Evolutionary conservation across 2,113 vertebrate species (phyloP), one percentile per base, ranked within the genome.

Genomic region (Lagopus leucura): DNA sequence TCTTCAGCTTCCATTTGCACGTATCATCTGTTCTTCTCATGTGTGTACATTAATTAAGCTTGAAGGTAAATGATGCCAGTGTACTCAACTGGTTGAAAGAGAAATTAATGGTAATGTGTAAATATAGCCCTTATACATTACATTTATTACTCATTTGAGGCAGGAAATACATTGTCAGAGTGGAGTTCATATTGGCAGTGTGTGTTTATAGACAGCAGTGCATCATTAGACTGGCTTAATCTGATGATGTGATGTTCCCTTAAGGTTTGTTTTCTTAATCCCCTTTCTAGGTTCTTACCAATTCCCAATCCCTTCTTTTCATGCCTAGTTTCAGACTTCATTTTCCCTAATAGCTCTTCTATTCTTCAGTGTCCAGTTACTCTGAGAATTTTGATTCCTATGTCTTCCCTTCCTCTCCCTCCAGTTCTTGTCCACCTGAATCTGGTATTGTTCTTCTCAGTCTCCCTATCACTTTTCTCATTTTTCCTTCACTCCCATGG

Each of bases 61-160:
- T 12, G 0, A 0, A 20, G 73, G 40, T n/a, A 64, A 21, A 2
- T 2, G 15, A 54, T 54, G 27, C 40, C 58, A 28, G 2, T 0
- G 0, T 15, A 38, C 7, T 43, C 21, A 57, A 22, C 22, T 40
- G 15, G 17, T 1, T 80, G 40, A 50, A 79, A 79, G 76, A 85
- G 22, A 57, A 64, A 45, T 14, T 64, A 24, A 38, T 38, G 14
- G 8, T 64, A 19, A 64, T 28, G 25, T 40, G 12, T 40, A 28
- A 63, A 36, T 63, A 15, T 52, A 52, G 8, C 13, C 15, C 52
- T 54, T 54, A 34, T 60, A 63, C 27, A 9, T 18, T 28, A 18
- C 38, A 40, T 40, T 40, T 64, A 64, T 64, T 64, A 40, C 61
- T 61, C 8, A 5, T 34, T 45, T 18, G 15, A 60, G 61, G 18